Conservation (phyloP, 2,113 vertebrate genomes). For the Lagenorhynchus albirostris region DNA sequence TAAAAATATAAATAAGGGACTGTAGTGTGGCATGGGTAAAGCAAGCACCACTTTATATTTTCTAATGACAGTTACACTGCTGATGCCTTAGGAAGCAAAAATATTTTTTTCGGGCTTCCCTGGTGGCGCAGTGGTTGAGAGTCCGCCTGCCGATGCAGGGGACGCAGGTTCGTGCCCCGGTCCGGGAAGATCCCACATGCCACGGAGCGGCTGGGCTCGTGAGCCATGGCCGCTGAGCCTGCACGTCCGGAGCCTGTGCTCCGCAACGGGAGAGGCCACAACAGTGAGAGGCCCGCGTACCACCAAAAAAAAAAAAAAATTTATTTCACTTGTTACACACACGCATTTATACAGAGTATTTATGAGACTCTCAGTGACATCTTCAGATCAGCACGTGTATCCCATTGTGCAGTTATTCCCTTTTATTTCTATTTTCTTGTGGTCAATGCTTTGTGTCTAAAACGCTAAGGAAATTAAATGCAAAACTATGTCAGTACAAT, state of each 20-base stretch:
- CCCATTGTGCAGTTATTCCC: not conserved
- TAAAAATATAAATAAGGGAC: not conserved
- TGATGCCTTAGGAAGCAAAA: not conserved
- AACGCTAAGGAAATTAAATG: conserved; percentile 56
- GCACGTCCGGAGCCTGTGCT: too few species aligned
- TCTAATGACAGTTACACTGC: not conserved
- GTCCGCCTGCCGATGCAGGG: too few species aligned
- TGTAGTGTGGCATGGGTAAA: not conserved
- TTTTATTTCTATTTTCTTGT: conserved; percentile 9
- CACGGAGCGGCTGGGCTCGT: too few species aligned
- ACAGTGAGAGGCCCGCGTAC: too few species aligned
- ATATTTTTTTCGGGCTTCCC: not conserved
- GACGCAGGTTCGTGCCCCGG: too few species aligned
- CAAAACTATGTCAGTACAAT: not conserved
- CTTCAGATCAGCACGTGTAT: not conserved
- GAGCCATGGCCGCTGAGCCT: too few species aligned
- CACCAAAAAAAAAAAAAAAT: not conserved
- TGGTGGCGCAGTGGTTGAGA: too few species aligned
- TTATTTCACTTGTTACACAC: not conserved
- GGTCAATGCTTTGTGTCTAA: not conserved
- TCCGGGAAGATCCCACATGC: too few species aligned
- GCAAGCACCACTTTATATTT: not conserved
- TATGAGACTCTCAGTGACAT: not conserved
- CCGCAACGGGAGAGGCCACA: too few species aligned
- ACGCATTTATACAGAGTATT: not conserved